Evolutionary conservation across 1,140 invertebrate genomes (phyloP).

Genomic region (Lordiphosa collinella): DNA sequence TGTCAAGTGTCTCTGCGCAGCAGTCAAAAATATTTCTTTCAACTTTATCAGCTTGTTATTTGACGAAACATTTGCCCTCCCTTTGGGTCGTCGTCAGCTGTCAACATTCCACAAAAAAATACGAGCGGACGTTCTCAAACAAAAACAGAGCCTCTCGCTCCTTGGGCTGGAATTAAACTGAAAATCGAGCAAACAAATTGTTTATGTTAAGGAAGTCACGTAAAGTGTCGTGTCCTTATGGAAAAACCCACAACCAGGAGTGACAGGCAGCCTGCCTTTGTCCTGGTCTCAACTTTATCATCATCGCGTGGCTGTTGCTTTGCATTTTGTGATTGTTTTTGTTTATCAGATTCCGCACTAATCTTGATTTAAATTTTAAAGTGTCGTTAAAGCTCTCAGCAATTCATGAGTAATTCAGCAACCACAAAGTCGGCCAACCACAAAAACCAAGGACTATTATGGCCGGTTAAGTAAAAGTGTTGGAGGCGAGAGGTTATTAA

Average conservation of each 20-base stretch:
- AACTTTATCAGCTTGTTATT: conserved; percentile 46
- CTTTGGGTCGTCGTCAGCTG: conserved; percentile 35
- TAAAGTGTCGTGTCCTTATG: conserved; percentile 40
- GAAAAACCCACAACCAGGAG: background rate
- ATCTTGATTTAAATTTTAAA: conserved; percentile 55
- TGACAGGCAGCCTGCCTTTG: conserved; percentile 2
- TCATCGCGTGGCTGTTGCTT: conserved; percentile 4
- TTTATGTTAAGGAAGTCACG: conserved; percentile 66
- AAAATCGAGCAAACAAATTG: conserved; percentile 52
- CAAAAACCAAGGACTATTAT: conserved; percentile 34
- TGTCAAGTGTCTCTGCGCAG: conserved; percentile 1
- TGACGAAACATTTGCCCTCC: conserved; percentile 12
- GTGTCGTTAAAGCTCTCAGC: conserved; percentile 24
- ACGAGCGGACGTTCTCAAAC: conserved; percentile 47
- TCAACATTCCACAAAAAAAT: conserved; percentile 30
- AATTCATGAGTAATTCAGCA: conserved; percentile 22
- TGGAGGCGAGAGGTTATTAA: conserved; percentile 29
- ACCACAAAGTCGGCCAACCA: conserved; percentile 6
- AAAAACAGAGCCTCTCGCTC: conserved; percentile 25
- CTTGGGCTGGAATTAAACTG: conserved; percentile 13
- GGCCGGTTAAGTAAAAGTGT: conserved; percentile 17
- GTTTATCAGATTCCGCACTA: conserved; percentile 24
- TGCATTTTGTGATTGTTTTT: conserved; percentile 25
- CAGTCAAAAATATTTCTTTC: conserved; percentile 20
- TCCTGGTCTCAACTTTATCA: conserved; percentile 14